Base-by-base conservation (phyloP, 1,140 invertebrate genomes). In the Ceratosolen solmsi region DNA sequence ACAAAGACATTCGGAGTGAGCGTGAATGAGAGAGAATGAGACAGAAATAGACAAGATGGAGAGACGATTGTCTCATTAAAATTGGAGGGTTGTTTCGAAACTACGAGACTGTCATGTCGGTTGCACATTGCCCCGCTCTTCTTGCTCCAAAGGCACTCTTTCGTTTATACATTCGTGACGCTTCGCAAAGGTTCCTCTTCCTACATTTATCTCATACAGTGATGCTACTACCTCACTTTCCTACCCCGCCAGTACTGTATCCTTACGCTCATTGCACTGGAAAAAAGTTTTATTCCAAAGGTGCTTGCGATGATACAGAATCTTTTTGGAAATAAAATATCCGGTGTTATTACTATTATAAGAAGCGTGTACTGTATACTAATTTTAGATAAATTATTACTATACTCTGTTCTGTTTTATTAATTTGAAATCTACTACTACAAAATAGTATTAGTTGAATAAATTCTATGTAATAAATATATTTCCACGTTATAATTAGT, bases 51-150 rank as follows among this genome's bases (percentile, higher is more conserved):
- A 89, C 87, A 88, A 38, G 49, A 63, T 27, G 73, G n/a, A 46
- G 73, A 76, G 87, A 87, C 41, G 58, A 56, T 63, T 78, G 22
- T 87, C 89, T 91, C 90, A 91, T 91, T 91, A 91, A 91, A 91
- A 91, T 91, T 91, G 89, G 89, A 91, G 90, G 88, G 89, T 87
- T 90, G 89, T 91, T 91, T 89, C 89, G 88, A 88, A 90, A 91
- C 89, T 91, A 88, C 88, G 88, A 89, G 33, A 27, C 49, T 89
- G 89, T 87, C 86, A 89, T 88, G 90, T 90, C 89, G 87, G 88
- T 88, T 88, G 89, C 89, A 90, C 87, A 83, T 72, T 87, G 72
- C 49, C 7, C 30, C n/a, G 25, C 17, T 80, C 71, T 77, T 84
- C 81, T 80, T 79, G 68, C 83, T 65, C 75, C n/a, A 76, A 36